Evolutionary conservation across 2,113 vertebrate genomes (phyloP), one percentile per base, ranked within the genome.

Genomic region (Excalfactoria chinensis): DNA sequence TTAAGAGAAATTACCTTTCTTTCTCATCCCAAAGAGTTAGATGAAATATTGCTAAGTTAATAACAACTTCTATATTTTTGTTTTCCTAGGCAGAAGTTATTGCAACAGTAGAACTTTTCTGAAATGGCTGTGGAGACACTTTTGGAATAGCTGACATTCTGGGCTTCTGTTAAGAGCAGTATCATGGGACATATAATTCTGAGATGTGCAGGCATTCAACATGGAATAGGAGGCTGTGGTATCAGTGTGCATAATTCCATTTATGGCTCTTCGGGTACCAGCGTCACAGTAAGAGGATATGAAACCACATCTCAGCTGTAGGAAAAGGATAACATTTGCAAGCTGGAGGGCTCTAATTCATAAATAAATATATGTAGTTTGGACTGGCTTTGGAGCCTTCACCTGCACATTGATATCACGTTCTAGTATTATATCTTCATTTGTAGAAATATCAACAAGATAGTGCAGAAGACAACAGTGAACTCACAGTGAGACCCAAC

Each of bases 1-100:
- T 55, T 70, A 37, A 92, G 81, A 79, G 46, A 93, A 84, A 82
- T 44, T 46, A n/a, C 89, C 17, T 56, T 92, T 75, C 34, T 69
- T 84, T 82, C 20, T 20, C 32, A 76, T 86, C 81, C 59, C 26
- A 35, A 84, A 72, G 9, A 68, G 30, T 60, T 59, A 64, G 16
- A 60, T 75, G 60, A 34, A 66, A 3, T 53, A 78, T 68, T 71
- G 17, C 16, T 44, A n/a, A 71, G 48, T 43, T 92, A 84, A 43
- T 64, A 76, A 48, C 21, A 64, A 75, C 44, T 73, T 91, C 41
- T 59, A 23, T 48, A 18, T 66, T 81, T 89, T 86, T 74, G 3
- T 84, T 88, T 92, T 82, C 49, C 21, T 34, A 28, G 25, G 44
- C 37, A 66, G 37, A 81, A 88, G 19, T 10, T 60, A 37, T 53